Evolutionary conservation across 2,888 invertebrate genomes (phyloP).

Genomic region (Rhaphigaster nebulosa): DNA sequence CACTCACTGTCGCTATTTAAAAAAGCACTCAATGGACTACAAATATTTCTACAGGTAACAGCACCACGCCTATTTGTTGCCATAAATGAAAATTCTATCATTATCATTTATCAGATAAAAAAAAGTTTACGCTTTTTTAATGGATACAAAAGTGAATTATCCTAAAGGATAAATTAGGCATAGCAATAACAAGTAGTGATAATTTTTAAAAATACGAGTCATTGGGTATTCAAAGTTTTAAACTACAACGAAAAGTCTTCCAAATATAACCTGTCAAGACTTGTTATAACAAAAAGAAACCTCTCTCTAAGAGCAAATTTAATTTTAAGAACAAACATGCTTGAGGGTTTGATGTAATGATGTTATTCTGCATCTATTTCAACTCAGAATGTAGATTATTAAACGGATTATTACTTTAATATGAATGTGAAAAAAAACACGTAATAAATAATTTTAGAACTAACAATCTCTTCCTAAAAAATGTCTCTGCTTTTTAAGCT

Average conservation of each 20-base stretch:
- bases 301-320: constrained; percentile 16
- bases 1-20: constrained; percentile 56
- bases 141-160: not conserved
- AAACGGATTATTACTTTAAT: not conserved
- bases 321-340: not conserved
- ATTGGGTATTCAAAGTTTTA: not conserved
- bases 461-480: not conserved
- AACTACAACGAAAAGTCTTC: not conserved
- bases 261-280: not conserved
- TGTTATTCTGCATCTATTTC: no score
- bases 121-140: not conserved
- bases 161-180: not conserved
- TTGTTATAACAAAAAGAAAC: not conserved
- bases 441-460: not conserved
- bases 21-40: constrained; percentile 51
- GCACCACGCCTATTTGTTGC: constrained; percentile 54
- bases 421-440: not conserved
- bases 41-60: constrained; percentile 41
- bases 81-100: constrained; percentile 57
- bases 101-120: constrained; percentile 25
- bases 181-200: not conserved
- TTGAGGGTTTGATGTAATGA: no score
- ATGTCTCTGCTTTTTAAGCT: not conserved
- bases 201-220: not conserved
- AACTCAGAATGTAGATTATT: no score